Evolutionary conservation across 2,888 invertebrate genomes (phyloP).

Genomic region (Elegia similella): DNA sequence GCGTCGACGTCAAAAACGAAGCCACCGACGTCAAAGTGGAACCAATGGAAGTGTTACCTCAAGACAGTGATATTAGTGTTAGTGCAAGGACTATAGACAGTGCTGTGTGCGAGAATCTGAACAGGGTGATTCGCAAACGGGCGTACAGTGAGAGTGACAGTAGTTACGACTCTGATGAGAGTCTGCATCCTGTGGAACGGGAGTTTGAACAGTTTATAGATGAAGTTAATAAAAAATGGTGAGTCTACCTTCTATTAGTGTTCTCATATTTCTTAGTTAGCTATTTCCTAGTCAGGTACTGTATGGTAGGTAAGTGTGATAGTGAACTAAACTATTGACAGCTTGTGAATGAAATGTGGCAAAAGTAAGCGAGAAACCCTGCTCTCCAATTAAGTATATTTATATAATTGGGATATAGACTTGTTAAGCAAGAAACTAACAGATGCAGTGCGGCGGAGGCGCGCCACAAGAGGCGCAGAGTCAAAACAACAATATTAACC

Average conservation of each 20-base stretch:
- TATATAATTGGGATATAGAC: no score
- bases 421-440: no score
- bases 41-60: conserved; percentile 28
- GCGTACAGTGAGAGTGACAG: conserved; percentile 60
- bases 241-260: conserved; percentile 32
- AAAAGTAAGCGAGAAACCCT: no score
- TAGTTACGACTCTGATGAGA: conserved; percentile 68
- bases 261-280: not conserved
- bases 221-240: conserved; percentile 75
- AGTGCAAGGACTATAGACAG: conserved; percentile 54
- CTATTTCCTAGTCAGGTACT: no score
- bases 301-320: no score
- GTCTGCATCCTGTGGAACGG: conserved; percentile 64
- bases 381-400: no score
- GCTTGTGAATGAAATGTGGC: no score
- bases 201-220: conserved; percentile 70
- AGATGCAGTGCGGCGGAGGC: no score
- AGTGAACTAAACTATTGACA: no score
- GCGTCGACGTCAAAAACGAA: conserved; percentile 24
- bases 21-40: conserved; percentile 23
- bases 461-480: no score
- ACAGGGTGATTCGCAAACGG: conserved; percentile 52
- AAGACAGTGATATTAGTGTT: conserved; percentile 59
- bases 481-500: no score
- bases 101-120: conserved; percentile 46